Conservation (phyloP, 2,888 invertebrate genomes). For the Drosophila imparisetae region DNA sequence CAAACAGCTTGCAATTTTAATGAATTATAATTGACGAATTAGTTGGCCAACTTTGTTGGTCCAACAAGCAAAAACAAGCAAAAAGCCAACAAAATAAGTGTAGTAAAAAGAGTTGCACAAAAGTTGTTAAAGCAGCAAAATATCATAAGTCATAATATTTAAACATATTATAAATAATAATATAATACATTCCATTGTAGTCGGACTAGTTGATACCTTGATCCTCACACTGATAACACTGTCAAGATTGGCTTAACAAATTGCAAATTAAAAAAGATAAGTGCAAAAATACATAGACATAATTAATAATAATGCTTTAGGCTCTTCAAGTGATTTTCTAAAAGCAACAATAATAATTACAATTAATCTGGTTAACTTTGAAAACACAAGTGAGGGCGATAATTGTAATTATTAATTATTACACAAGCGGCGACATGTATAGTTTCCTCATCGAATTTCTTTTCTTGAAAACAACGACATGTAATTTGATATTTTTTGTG, state of each 20-base stretch:
- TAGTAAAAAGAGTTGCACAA: neutral
- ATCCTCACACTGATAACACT: neutral
- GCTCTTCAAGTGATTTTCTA: neutral
- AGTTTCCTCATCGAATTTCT: neutral
- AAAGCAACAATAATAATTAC: neutral
- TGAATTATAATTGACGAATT: neutral
- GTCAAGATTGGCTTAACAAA: neutral
- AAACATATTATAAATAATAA: neutral
- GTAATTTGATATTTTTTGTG: neutral
- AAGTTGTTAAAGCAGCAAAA: neutral
- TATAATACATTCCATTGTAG: neutral
- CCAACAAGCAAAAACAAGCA: no score
- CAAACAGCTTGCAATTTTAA: neutral
- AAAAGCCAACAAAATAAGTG: neutral
- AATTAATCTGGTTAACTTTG: no score
- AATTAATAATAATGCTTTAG: neutral
- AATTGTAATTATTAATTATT: neutral
- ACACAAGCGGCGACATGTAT: neutral
- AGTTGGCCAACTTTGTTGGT: neutral
- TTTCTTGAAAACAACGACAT: neutral
- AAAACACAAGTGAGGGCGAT: no score
- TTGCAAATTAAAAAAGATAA: neutral
- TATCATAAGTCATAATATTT: neutral
- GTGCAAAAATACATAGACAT: neutral
- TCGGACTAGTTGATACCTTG: neutral